These are phyloP conservation scores for Plecotus auritus DNA, from an alignment of 2,113 vertebrate genomes.

Conservation along the genomic window DNA sequence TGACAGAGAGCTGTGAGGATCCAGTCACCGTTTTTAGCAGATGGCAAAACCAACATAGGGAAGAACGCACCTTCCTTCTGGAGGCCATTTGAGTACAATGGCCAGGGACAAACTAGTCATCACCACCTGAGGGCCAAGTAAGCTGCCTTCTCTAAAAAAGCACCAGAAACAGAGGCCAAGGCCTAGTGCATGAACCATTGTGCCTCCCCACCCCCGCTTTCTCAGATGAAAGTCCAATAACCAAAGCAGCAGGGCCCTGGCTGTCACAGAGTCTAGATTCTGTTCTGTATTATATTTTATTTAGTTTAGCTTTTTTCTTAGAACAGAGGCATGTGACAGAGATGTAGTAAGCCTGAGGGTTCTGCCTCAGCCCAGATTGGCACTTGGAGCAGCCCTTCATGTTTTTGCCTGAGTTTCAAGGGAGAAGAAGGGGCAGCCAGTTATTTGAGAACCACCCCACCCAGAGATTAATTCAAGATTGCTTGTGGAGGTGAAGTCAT, in stretches of 20 bases:
- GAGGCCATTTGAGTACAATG: neutral
- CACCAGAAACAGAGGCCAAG: neutral
- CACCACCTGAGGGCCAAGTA: neutral
- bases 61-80: neutral
- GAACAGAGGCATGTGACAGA: neutral
- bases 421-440: neutral
- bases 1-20: neutral
- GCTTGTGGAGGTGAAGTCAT: neutral
- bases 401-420: neutral
- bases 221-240: neutral
- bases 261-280: neutral
- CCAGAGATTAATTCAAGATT: slow-evolving; percentile 18
- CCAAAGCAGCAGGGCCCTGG: neutral
- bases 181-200: no score
- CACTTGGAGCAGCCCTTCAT: neutral
- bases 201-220: fast-evolving
- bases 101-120: neutral
- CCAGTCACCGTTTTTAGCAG: neutral
- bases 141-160: neutral
- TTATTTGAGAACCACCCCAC: neutral
- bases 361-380: neutral
- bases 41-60: neutral
- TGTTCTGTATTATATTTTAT: neutral
- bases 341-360: neutral
- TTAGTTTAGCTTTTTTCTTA: neutral